phyloP scores from a whole-genome alignment of 2,888 invertebrate genomes.

The Dolomedes plantarius region DNA sequence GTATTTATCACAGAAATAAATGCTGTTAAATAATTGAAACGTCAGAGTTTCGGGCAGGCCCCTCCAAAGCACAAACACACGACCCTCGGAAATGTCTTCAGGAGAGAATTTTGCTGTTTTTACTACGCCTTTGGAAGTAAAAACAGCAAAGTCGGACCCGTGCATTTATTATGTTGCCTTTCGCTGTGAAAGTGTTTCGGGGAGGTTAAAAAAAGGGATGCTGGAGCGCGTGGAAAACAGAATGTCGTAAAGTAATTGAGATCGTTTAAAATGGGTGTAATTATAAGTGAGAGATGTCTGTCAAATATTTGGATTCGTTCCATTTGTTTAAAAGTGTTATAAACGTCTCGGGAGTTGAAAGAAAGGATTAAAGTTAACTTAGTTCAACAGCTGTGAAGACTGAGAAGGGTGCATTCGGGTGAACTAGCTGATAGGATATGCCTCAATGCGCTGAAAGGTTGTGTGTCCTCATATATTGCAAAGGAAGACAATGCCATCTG shows the following conservation, averaged over 20 bases:
- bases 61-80: not conserved
- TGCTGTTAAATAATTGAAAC: conserved; percentile 63
- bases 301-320: not conserved
- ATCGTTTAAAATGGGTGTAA: not conserved
- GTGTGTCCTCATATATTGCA: too few relatives aligned
- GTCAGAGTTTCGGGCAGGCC: conserved; percentile 13
- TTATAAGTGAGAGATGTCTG: not conserved
- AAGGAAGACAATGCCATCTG: too few relatives aligned
- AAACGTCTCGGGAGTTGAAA: not conserved
- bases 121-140: not conserved
- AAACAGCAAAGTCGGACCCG: not conserved
- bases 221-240: not conserved
- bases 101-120: not conserved
- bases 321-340: conserved; percentile 13
- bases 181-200: not conserved
- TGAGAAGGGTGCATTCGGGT: too few relatives aligned
- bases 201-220: not conserved
- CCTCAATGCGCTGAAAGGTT: too few relatives aligned
- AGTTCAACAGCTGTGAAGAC: too few relatives aligned
- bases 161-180: not conserved
- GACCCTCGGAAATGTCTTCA: not conserved
- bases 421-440: too few relatives aligned
- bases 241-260: conserved; percentile 1
- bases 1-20: conserved; percentile 54
- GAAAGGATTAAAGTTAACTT: too few relatives aligned